phyloP scores from a whole-genome alignment of 2,888 invertebrate species.

The Scrobipalpa costella region DNA sequence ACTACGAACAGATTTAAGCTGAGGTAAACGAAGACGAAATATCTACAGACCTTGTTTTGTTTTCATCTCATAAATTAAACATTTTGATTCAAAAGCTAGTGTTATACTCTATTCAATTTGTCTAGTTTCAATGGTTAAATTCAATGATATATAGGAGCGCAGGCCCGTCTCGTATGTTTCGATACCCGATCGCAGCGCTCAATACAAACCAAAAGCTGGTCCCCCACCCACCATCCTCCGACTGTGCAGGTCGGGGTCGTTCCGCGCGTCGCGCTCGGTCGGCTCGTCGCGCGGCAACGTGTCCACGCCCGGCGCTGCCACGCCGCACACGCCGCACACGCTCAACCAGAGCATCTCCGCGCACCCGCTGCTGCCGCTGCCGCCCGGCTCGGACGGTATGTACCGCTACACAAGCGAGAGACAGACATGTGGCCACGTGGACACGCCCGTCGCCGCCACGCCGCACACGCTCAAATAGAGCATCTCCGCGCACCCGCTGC shows the following conservation, averaged over 20 bases:
- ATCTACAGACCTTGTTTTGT: too few relatives aligned
- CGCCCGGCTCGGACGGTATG: conserved; percentile 83
- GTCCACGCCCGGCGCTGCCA: conserved; percentile 83
- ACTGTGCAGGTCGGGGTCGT: conserved; percentile 94
- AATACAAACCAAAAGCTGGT: conserved; percentile 14
- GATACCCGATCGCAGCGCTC: neutral
- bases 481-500: conserved; percentile 96
- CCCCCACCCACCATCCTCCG: conserved; percentile 65
- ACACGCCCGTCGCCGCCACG: conserved; percentile 79
- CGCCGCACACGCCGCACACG: conserved; percentile 90
- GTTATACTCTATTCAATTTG: too few relatives aligned
- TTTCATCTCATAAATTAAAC: too few relatives aligned
- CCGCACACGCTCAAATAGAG: conserved; percentile 91
- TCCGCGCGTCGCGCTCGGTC: conserved; percentile 91
- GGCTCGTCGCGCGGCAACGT: conserved; percentile 91
- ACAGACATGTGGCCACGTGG: conserved; percentile 92
- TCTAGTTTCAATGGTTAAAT: too few relatives aligned
- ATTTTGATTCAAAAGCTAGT: too few relatives aligned
- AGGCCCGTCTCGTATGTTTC: conserved; percentile 30
- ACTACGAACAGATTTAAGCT: too few relatives aligned
- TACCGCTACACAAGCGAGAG: conserved; percentile 4
- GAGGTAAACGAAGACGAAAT: too few relatives aligned
- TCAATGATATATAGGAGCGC: conserved; percentile 28
- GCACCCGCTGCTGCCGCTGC: conserved; percentile 96
- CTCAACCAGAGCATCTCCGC: conserved; percentile 94